phyloP scores from a whole-genome alignment of 2,888 invertebrate genomes.

The Sicus ferrugineus region DNA sequence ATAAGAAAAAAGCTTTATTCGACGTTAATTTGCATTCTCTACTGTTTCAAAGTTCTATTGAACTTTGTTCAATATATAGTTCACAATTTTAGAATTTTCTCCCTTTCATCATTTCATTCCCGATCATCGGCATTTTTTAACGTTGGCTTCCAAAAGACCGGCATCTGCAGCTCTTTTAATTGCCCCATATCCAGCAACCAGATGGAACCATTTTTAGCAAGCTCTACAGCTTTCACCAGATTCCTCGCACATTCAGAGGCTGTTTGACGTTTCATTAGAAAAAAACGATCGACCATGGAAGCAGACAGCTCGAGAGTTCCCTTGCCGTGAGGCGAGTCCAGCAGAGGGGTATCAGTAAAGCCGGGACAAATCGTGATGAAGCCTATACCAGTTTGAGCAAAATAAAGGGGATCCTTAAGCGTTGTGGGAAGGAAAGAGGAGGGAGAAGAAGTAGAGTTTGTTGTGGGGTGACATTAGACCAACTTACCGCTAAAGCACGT shows the following conservation, averaged over 20 bases:
- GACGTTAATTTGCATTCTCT: background rate
- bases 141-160: conserved; percentile 48
- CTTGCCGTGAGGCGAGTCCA: conserved; percentile 45
- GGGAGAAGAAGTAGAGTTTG: background rate
- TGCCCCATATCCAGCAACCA: conserved; percentile 53
- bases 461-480: background rate
- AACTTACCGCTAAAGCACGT: conserved; percentile 54
- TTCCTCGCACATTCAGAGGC: conserved; percentile 52
- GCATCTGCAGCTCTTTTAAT: conserved; percentile 47
- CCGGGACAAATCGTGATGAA: conserved; percentile 56
- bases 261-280: conserved; percentile 46
- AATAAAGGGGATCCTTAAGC: conserved; percentile 47
- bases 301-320: conserved; percentile 45
- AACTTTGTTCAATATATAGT: too few relatives aligned
- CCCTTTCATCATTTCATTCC: background rate
- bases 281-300: conserved; percentile 37
- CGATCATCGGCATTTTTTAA: background rate
- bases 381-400: conserved; percentile 46
- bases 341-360: conserved; percentile 49
- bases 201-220: conserved; percentile 52
- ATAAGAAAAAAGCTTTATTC: too few relatives aligned
- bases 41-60: background rate
- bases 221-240: conserved; percentile 51
- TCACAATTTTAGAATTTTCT: too few relatives aligned
- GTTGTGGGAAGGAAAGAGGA: conserved; percentile 5